phyloP scores from a whole-genome alignment of 2,888 invertebrate genomes.

The Mesorhabditis spiculigera region DNA sequence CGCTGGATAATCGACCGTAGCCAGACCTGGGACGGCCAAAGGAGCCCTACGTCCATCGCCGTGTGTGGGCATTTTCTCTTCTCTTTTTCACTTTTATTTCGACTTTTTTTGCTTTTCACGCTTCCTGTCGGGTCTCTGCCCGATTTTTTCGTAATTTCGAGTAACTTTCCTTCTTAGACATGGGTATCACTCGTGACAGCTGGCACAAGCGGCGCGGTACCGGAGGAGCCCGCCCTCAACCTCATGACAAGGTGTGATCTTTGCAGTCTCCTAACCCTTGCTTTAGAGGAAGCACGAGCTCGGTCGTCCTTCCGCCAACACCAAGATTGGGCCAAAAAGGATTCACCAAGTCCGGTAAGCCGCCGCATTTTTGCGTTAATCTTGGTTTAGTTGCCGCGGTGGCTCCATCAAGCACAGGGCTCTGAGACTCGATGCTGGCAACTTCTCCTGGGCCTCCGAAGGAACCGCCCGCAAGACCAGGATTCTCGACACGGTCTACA shows the following conservation, averaged over 20 bases:
- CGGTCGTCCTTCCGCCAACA: constrained; percentile 96
- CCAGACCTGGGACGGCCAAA: too few species aligned
- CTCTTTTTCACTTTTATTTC: too few species aligned
- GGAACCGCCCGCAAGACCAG: constrained; percentile 84
- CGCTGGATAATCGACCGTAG: too few species aligned
- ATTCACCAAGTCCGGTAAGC: constrained; percentile 81
- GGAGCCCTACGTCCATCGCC: too few species aligned
- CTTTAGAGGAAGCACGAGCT: constrained; percentile 95
- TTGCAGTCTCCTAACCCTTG: not conserved
- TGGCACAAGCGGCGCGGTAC: constrained; percentile 99
- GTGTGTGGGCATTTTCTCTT: too few species aligned
- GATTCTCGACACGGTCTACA: constrained; percentile 99
- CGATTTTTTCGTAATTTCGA: too few species aligned
- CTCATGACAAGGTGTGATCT: constrained; percentile 80
- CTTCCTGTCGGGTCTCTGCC: too few species aligned
- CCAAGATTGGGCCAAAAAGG: constrained; percentile 89
- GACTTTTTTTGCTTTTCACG: too few species aligned
- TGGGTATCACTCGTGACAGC: constrained; percentile 98
- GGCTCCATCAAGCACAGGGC: constrained; percentile 94
- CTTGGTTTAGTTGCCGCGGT: constrained; percentile 72
- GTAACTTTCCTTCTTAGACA: constrained; percentile 22
- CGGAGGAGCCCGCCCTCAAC: constrained; percentile 93
- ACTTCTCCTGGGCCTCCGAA: constrained; percentile 98
- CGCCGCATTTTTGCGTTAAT: not conserved
- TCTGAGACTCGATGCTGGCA: constrained; percentile 86